Base-by-base conservation (phyloP, 2,888 invertebrate species). In the Dromius quadrimaculatus region DNA sequence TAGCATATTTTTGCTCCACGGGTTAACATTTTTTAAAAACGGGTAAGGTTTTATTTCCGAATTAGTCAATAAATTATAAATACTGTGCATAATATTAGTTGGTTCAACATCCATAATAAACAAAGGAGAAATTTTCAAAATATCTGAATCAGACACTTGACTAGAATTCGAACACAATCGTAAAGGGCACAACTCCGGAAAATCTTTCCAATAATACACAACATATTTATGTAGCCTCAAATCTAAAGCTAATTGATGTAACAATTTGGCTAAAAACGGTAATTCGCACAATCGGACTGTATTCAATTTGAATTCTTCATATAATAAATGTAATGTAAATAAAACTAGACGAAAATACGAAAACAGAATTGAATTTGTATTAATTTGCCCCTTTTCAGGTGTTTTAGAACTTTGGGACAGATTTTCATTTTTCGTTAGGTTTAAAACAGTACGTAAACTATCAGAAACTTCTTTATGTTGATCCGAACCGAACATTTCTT, bases 301-400 rank as follows among this genome's bases (percentile, higher is more conserved):
- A 77, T 94, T 92, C 68, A 97, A 81, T 79, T 97, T 97, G 2
- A 94, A 84, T 78, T 97, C 96, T 85, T 97, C 97, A 77, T 97
- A 97, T 0, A 96, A 85, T 23, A 97, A 84, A 83, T 97, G 97
- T 32, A 97, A 84, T 0, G 92, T 87, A 79, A 90, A 94, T 69
- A 95, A 85, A 23, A 96, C 86, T 63, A 92, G 85, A 3, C 92
- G 87, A 8, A 93, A 87, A 76, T 91, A 89, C 0, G 89, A 86
- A 76, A 93, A 95, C 1, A 96, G 82, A 0, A 89, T 79, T 0
- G 92, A 87, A 72, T 87, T 88, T 0, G 85, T 81, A 76, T 91
- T 90, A 71, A 92, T 86, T 75, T 85, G 84, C 0, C 82, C 79
- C 0, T 79, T 75, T 71, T 82, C 68, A 8, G 23, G 81, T 8